Conservation (phyloP, 2,797 vertebrate species). For the Glossophaga mutica region DNA sequence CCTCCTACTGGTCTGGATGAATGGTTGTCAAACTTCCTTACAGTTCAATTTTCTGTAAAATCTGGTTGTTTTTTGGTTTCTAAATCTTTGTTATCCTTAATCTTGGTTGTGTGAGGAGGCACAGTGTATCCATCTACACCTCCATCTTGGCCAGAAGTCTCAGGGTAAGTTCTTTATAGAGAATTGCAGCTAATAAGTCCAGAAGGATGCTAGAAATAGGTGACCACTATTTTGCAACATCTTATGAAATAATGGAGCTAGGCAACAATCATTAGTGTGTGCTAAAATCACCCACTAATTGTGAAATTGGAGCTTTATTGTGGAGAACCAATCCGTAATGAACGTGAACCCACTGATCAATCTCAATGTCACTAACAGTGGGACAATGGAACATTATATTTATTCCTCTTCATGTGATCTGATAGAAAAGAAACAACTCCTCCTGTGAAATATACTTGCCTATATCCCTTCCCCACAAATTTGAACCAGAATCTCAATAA, state of each 20-base stretch:
- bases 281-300: not conserved
- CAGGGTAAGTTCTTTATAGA: not conserved
- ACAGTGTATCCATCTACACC: too few species aligned
- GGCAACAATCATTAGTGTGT: not conserved
- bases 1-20: too few species aligned
- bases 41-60: too few species aligned
- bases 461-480: not conserved
- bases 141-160: not conserved
- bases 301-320: not conserved
- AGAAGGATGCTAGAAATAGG: not conserved
- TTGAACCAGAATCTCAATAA: not conserved
- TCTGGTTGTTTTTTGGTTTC: too few species aligned
- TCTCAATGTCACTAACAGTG: not conserved
- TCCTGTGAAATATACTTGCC: not conserved
- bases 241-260: not conserved
- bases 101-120: too few species aligned
- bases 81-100: too few species aligned
- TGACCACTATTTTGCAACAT: not conserved
- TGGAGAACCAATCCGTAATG: not conserved
- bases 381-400: not conserved
- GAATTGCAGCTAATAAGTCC: not conserved
- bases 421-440: not conserved
- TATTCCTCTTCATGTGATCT: not conserved
- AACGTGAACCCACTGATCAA: not conserved
- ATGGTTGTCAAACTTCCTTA: too few species aligned